phyloP scores from a whole-genome alignment of 2,888 invertebrate genomes.

The Agriopis marginaria region DNA sequence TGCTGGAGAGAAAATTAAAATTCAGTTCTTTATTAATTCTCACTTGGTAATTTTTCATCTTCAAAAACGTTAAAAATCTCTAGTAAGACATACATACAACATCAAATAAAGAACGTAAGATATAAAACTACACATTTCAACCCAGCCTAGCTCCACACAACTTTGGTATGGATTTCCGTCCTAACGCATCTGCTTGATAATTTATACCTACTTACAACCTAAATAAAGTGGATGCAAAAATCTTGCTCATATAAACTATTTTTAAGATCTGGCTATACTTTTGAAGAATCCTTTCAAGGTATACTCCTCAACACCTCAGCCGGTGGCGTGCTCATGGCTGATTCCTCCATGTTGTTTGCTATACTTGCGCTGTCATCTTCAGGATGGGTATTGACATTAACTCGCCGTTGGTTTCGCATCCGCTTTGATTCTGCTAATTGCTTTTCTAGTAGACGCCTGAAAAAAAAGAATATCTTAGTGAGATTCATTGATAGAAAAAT shows the following conservation, averaged over 20 bases:
- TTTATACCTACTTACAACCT: background rate
- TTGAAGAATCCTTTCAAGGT: constrained; percentile 54
- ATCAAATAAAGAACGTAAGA: too few relatives aligned
- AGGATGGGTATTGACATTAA: constrained; percentile 51
- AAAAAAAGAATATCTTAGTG: constrained; percentile 44
- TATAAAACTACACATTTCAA: too few relatives aligned
- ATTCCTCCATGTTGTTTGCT: constrained; percentile 75
- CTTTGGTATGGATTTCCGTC: too few relatives aligned
- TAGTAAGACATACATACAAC: too few relatives aligned
- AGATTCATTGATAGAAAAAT: too few relatives aligned
- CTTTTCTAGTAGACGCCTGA: constrained; percentile 79
- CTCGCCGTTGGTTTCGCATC: constrained; percentile 64
- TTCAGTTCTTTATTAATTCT: too few relatives aligned
- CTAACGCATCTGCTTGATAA: background rate
- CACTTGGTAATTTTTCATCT: too few relatives aligned
- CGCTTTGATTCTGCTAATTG: constrained; percentile 73
- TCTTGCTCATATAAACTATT: background rate
- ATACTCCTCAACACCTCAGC: constrained; percentile 65
- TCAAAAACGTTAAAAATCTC: too few relatives aligned
- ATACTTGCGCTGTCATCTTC: constrained; percentile 70
- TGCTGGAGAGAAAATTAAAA: too few relatives aligned
- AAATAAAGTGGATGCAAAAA: constrained; percentile 1
- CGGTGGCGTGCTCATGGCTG: constrained; percentile 69
- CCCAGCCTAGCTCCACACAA: too few relatives aligned
- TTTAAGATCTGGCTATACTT: background rate